Conservation (phyloP, 2,113 vertebrate species). For the Tetrao urogallus region DNA sequence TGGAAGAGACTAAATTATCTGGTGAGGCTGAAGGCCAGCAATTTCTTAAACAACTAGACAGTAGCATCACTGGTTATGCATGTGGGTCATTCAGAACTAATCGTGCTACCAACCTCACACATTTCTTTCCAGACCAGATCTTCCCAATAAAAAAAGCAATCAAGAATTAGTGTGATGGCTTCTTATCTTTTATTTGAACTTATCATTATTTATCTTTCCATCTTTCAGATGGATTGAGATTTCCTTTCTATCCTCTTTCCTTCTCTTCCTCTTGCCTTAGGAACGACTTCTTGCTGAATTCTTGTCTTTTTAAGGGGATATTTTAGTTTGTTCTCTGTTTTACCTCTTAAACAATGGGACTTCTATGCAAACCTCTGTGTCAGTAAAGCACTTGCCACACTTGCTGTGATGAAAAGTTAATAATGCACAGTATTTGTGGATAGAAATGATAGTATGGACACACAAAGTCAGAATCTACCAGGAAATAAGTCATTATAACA, state of each 20-base stretch:
- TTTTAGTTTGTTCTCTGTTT: neutral
- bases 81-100: rapidly evolving
- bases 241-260: neutral
- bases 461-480: neutral
- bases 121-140: neutral
- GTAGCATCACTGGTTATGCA: neutral
- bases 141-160: neutral
- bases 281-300: neutral
- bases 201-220: neutral
- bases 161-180: neutral
- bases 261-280: neutral
- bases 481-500: neutral
- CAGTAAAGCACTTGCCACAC: neutral
- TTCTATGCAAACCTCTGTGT: neutral
- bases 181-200: neutral
- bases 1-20: neutral
- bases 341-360: neutral
- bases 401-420: neutral
- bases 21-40: neutral
- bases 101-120: neutral
- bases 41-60: neutral
- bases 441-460: neutral
- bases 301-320: neutral
- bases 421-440: neutral
- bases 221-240: neutral